Percentiles rank a stretch among this genome's conserved stretches.
These are phyloP conservation scores for Dicaeum eximium DNA, from an alignment of 2,113 vertebrate species.

Conservation along the genomic window DNA sequence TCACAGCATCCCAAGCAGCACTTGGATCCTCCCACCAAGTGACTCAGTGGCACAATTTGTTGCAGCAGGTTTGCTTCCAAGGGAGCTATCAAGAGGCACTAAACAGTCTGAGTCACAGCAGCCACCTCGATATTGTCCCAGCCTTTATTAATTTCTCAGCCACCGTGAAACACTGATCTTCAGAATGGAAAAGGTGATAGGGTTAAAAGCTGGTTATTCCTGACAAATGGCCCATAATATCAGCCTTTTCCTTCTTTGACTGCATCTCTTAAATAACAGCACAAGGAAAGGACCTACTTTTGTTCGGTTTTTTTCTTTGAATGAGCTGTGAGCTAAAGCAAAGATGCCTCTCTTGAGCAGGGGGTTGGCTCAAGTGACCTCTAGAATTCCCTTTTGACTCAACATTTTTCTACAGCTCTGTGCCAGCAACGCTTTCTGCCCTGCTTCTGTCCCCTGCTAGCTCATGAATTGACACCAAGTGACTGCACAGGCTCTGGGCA, in stretches of 20 bases:
- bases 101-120: neutral
- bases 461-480: neutral
- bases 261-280: neutral
- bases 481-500: neutral
- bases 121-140: neutral
- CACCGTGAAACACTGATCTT: neutral
- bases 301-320: neutral
- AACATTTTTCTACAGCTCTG: neutral
- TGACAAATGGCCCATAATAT: neutral
- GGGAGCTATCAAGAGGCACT: neutral
- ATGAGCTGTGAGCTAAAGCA: neutral
- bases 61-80: neutral
- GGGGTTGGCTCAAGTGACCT: neutral
- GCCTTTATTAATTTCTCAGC: neutral
- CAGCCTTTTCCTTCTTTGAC: neutral
- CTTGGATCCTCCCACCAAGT: neutral
- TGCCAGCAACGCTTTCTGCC: neutral
- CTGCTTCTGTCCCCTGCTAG: neutral
- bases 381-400: neutral
- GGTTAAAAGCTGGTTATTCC: constrained; percentile 4
- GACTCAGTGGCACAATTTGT: neutral
- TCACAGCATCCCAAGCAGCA: neutral
- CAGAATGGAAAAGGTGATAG: neutral
- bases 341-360: neutral
- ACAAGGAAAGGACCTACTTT: neutral